Conservation (phyloP, 2,888 invertebrate genomes). For the Agriotes lineatus region DNA sequence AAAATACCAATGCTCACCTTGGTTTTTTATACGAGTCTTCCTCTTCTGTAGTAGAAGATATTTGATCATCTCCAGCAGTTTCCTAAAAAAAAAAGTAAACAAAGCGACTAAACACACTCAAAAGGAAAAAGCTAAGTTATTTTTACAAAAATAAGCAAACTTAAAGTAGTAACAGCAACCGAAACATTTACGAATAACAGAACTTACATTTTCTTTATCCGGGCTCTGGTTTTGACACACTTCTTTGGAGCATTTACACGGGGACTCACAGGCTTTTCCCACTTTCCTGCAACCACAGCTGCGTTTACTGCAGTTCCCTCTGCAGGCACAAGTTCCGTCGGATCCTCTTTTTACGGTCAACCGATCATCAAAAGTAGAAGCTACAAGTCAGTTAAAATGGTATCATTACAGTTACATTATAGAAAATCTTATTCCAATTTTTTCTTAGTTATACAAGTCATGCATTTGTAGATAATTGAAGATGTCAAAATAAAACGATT, state of each 20-base stretch:
- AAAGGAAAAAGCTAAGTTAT: too few species aligned
- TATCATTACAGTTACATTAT: too few species aligned
- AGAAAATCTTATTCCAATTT: too few species aligned
- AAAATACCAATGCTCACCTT: slow-evolving; percentile 40
- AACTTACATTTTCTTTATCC: slow-evolving; percentile 25
- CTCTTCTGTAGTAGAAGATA: background rate
- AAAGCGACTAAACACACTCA: too few species aligned
- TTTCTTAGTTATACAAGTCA: too few species aligned
- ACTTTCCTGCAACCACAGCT: slow-evolving; percentile 73
- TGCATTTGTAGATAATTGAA: too few species aligned
- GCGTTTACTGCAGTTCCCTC: slow-evolving; percentile 71
- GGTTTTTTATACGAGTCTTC: slow-evolving; percentile 41
- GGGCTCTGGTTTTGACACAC: background rate
- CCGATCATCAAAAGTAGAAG: too few species aligned
- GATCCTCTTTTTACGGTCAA: slow-evolving; percentile 68
- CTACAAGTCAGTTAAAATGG: too few species aligned
- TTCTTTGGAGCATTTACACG: slow-evolving; percentile 5
- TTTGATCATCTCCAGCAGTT: background rate
- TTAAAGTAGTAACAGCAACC: too few species aligned
- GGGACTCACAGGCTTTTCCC: background rate
- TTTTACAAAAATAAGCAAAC: too few species aligned
- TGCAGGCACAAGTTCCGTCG: slow-evolving; percentile 74
- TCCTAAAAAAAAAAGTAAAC: background rate
- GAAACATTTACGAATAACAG: too few species aligned
- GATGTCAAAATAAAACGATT: too few species aligned